These are phyloP conservation scores for Caenorhabditis macrosperma DNA, from an alignment of 2,888 invertebrate species.

Conservation along the genomic window DNA sequence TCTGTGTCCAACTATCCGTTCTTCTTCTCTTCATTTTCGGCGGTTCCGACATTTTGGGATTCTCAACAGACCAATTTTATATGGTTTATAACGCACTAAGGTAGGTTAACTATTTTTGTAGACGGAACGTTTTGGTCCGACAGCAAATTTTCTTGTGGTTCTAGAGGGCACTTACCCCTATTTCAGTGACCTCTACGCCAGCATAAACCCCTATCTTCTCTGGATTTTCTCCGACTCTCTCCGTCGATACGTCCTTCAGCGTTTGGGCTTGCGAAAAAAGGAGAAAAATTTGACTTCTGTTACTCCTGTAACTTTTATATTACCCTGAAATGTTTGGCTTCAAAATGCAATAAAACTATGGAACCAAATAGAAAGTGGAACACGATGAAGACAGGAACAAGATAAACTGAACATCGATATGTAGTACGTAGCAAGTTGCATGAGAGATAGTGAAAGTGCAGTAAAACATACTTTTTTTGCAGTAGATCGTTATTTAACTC, in stretches of 20 bases:
- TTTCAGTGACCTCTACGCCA: constrained; percentile 51
- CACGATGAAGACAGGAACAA: too few species aligned
- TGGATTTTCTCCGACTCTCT: constrained; percentile 53
- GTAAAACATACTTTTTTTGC: too few species aligned
- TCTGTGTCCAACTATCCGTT: constrained; percentile 34
- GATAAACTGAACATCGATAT: too few species aligned
- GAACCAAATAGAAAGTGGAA: too few species aligned
- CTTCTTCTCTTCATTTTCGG: constrained; percentile 41
- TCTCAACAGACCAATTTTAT: constrained; percentile 46
- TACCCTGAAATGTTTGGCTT: too few species aligned
- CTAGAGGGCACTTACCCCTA: too few species aligned
- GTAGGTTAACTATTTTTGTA: constrained; percentile 1
- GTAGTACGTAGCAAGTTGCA: too few species aligned
- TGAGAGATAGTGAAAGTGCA: too few species aligned
- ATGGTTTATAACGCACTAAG: constrained; percentile 51
- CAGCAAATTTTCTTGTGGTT: too few species aligned
- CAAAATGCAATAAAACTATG: too few species aligned
- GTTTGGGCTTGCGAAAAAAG: constrained; percentile 23
- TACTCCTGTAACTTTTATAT: constrained; percentile 22
- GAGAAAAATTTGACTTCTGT: constrained; percentile 11
- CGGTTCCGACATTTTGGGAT: constrained; percentile 34
- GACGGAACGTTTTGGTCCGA: too few species aligned
- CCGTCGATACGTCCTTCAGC: constrained; percentile 31
- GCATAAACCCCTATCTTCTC: constrained; percentile 49
- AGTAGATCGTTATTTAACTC: too few species aligned